Base-by-base conservation (phyloP, 2,113 vertebrate species). In the Oryzias celebensis region DNA sequence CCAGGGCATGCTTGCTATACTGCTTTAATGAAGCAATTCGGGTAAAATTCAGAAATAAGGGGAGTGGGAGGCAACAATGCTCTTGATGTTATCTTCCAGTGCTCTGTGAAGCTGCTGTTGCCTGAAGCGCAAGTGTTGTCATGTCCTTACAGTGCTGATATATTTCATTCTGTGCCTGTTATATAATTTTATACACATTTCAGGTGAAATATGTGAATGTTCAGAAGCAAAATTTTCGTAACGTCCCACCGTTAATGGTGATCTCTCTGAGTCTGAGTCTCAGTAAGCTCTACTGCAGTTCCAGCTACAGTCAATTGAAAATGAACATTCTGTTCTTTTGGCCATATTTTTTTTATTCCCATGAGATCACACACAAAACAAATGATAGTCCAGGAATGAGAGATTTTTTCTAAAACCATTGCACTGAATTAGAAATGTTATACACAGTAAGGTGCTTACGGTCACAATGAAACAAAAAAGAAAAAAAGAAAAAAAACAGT, bases 331-430 rank as follows among this genome's bases (percentile, higher is more conserved):
- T 75, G 73, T 83, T 81, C 68, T 88, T 86, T 87, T 49, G 63
- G 75, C 78, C 77, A 83, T 87, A 85, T 81, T 78, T 36, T 28
- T 28, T 91, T 91, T 89, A 91, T 90, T 91, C 87, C 78, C 85
- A 89, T 87, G 85, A 83, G 78, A 89, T 86, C 77, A 87, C 85
- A 82, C 75, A 89, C 75, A 89, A 85, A 88, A 91, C 73, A 81
- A 64, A 85, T 79, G 77, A 85, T 73, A 81, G 85, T 85, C 78
- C 68, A 78, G 79, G 64, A 86, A 81, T 74, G 79, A 80, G 82
- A 80, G 71, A 68, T 73, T 31, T 73, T 82, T 24, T 77, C 65
- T 77, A 62, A 81, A 64, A 68, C 82, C 57, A 78, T 75, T 28
- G 44, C 52, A 71, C 73, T 10, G n/a, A 80, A 81, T 54, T 61